Conservation (phyloP, 1,140 invertebrate genomes). For the Drosophila pseudoananassae region DNA sequence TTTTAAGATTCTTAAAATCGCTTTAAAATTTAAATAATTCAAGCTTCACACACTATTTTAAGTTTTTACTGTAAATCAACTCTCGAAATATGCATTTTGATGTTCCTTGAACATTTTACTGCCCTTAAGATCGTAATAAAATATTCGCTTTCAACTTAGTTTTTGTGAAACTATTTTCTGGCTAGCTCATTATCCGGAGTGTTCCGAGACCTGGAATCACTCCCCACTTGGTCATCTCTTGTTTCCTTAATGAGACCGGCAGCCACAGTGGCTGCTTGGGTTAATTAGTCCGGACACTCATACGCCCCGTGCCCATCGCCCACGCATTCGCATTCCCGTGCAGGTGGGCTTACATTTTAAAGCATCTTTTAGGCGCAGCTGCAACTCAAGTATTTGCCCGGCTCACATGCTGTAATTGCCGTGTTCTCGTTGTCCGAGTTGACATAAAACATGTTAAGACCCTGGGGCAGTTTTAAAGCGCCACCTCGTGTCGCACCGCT, state of each 20-base stretch:
- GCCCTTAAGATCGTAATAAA: neutral
- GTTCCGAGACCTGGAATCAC: slow-evolving; percentile 22
- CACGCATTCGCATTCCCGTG: neutral
- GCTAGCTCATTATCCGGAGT: slow-evolving; percentile 15
- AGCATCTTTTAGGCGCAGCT: slow-evolving; percentile 74
- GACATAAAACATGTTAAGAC: slow-evolving; percentile 73
- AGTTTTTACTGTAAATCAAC: too few relatives aligned
- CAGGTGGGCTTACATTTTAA: slow-evolving; percentile 53
- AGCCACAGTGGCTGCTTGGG: slow-evolving; percentile 31
- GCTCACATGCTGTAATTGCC: slow-evolving; percentile 65
- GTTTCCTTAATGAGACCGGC: slow-evolving; percentile 49
- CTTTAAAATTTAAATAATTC: too few relatives aligned
- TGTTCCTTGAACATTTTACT: neutral
- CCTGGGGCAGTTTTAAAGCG: slow-evolving; percentile 74
- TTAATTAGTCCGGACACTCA: slow-evolving; percentile 56
- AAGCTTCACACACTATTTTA: too few relatives aligned
- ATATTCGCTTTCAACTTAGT: slow-evolving; percentile 19
- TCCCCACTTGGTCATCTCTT: slow-evolving; percentile 60
- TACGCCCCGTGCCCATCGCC: slow-evolving; percentile 5
- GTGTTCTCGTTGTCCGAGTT: slow-evolving; percentile 67
- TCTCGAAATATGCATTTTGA: too few relatives aligned
- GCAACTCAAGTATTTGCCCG: slow-evolving; percentile 64
- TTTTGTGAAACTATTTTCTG: slow-evolving; percentile 7
- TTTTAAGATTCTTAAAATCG: neutral
- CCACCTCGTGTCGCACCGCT: slow-evolving; percentile 38